Base-by-base conservation (phyloP, 1,140 invertebrate genomes). In the Drosophila prosaltans region DNA sequence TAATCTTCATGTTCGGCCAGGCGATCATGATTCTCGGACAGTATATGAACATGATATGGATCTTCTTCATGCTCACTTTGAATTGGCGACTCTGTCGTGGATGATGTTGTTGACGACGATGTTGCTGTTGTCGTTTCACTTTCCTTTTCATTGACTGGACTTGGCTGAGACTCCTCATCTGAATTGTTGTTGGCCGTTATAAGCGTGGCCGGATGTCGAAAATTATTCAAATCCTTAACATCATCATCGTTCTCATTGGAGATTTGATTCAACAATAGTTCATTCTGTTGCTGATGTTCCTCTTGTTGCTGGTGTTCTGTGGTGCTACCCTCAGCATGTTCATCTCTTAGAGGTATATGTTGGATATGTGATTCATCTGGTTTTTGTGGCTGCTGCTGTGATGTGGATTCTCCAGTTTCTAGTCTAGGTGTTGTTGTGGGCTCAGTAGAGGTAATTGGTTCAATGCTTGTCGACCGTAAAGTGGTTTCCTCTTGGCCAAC, bases 1-100 rank as follows among this genome's bases (percentile, higher is more conserved):
- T 91, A 91, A 85, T 91, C 90, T 80, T 90, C 90, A 60, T 91
- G 90, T 81, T 91, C 90, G 78, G 90, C 90, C 77, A 91, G 85
- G 77, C 90, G 82, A 82, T 91, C 90, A 84, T 91, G 90, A 80
- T 91, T 90, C 71, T 91, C 90, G 64, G 90, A 90, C 65, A 91
- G 80, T 88, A 91, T 91, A 75, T 91, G 90, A 74, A 81, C 85
- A 85, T 91, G 90, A 80, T 91, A 91, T 58, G 90, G 90, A 91
- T 91, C 90, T 78, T 91, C 90, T 68, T 83, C 74, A 54, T 77
- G 81, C 57, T 89, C 80, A 43, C 26, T 72, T 26, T 45, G 57
- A 21, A 21, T 10, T 21, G 59, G 24, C 26, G 36, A 36, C 26
- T 65, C 76, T 9, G 73, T 41, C 24, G 69, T 36, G 43, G 68